A percentile compares a stretch with the other conserved stretches of the same genome.
Conservation (phyloP, 1,140 invertebrate species). For the Dendroctonus ponderosae region DNA sequence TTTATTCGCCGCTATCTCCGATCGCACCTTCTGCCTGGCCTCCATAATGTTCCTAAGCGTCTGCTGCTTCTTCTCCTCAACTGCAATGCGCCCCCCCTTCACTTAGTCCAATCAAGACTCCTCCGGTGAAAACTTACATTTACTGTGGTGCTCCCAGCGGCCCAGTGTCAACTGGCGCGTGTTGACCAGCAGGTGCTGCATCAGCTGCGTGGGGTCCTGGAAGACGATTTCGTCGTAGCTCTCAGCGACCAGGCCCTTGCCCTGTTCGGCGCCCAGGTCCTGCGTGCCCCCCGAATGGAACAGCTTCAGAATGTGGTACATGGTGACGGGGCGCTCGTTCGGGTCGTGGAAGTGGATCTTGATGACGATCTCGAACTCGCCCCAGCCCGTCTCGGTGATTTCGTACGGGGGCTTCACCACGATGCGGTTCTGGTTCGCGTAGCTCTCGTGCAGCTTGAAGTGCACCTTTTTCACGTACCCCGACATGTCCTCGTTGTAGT, state of each 20-base stretch:
- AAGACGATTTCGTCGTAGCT: slow-evolving; percentile 98
- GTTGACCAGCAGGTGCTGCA: slow-evolving; percentile 84
- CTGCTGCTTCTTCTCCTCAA: slow-evolving; percentile 87
- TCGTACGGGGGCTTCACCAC: slow-evolving; percentile 95
- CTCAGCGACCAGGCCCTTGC: slow-evolving; percentile 86
- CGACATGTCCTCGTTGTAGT: slow-evolving; percentile 91
- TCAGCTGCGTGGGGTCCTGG: slow-evolving; percentile 90
- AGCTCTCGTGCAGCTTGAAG: slow-evolving; percentile 97
- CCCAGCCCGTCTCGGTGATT: slow-evolving; percentile 98
- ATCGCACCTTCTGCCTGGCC: slow-evolving; percentile 80
- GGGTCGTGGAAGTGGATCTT: slow-evolving; percentile 98
- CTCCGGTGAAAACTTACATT: slow-evolving; percentile 68
- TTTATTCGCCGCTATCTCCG: slow-evolving; percentile 82
- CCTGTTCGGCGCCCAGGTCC: slow-evolving; percentile 63
- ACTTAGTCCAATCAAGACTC: not conserved
- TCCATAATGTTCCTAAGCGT: slow-evolving; percentile 75
- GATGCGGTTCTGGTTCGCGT: slow-evolving; percentile 90
- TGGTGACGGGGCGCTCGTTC: slow-evolving; percentile 91
- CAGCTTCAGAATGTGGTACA: slow-evolving; percentile 94
- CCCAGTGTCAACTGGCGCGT: slow-evolving; percentile 73
- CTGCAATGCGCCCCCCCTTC: slow-evolving; percentile 58
- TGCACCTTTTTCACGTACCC: slow-evolving; percentile 94
- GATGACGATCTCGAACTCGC: slow-evolving; percentile 98
- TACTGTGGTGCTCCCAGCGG: slow-evolving; percentile 82
- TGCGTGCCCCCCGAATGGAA: slow-evolving; percentile 75